Evolutionary conservation across 2,113 vertebrate species (phyloP).

Genomic region (Girardinichthys multiradiatus): DNA sequence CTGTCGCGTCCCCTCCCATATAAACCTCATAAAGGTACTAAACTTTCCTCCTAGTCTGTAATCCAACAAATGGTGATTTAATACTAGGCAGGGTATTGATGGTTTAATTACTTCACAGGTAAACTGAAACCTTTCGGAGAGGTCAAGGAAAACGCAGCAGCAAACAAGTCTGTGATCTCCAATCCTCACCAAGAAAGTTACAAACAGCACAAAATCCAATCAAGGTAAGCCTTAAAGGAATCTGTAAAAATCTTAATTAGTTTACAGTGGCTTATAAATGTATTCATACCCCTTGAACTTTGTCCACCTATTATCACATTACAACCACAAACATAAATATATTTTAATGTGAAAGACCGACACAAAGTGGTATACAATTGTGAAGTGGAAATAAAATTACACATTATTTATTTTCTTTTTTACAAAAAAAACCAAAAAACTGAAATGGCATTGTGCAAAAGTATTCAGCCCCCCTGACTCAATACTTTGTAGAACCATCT

Average conservation of each 20-base stretch:
- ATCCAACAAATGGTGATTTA: background rate
- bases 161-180: slow-evolving; percentile 61
- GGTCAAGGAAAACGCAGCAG: slow-evolving; percentile 77
- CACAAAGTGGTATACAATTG: too few species aligned
- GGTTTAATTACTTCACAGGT: slow-evolving; percentile 72
- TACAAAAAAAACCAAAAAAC: too few species aligned
- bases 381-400: too few species aligned
- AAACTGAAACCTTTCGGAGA: slow-evolving; percentile 89
- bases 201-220: slow-evolving; percentile 87
- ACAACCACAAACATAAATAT: too few species aligned
- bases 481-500: too few species aligned
- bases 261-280: too few species aligned
- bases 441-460: too few species aligned
- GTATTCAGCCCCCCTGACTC: too few species aligned
- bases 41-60: background rate
- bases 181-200: slow-evolving; percentile 81
- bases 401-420: too few species aligned
- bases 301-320: too few species aligned
- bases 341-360: too few species aligned
- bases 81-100: background rate
- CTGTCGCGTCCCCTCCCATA: slow-evolving; percentile 89
- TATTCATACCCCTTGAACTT: too few species aligned
- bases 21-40: slow-evolving; percentile 85
- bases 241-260: background rate
- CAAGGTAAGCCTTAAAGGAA: slow-evolving; percentile 77